A percentile compares a stretch with the other conserved stretches of the same genome.
phyloP scores from a whole-genome alignment of 1,140 invertebrate genomes.

The Macrocentrus cingulum region DNA sequence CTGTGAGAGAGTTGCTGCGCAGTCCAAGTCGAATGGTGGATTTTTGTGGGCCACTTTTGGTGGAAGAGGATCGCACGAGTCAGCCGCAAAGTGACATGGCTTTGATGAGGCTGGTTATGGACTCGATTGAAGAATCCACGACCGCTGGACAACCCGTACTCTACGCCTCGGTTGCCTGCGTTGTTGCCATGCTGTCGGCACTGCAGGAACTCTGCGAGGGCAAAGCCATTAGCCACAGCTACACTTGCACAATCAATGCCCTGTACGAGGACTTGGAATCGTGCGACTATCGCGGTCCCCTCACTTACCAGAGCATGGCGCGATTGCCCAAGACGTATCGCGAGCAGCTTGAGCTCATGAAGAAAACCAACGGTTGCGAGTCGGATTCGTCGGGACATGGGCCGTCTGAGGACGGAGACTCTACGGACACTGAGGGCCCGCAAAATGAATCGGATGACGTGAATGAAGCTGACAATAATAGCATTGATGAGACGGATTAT shows the following conservation, averaged over 20 bases:
- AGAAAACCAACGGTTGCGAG: slow-evolving; percentile 58
- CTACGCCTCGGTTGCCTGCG: slow-evolving; percentile 79
- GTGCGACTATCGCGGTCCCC: slow-evolving; percentile 79
- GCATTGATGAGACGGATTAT: slow-evolving; percentile 52
- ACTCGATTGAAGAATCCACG: slow-evolving; percentile 82
- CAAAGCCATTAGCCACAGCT: slow-evolving; percentile 65
- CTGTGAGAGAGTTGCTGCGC: slow-evolving; percentile 74
- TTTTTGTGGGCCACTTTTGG: slow-evolving; percentile 69
- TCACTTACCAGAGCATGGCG: slow-evolving; percentile 82
- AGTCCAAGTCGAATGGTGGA: slow-evolving; percentile 73
- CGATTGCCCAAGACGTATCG: slow-evolving; percentile 76
- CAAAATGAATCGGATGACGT: slow-evolving; percentile 63
- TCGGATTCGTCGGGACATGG: slow-evolving; percentile 66
- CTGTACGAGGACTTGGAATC: slow-evolving; percentile 74
- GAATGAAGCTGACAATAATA: slow-evolving; percentile 57
- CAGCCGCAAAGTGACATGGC: slow-evolving; percentile 85
- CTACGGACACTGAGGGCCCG: slow-evolving; percentile 70
- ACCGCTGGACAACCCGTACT: slow-evolving; percentile 68
- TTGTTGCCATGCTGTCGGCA: slow-evolving; percentile 79
- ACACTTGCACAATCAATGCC: slow-evolving; percentile 67
- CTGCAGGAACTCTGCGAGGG: slow-evolving; percentile 79
- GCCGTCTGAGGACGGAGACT: slow-evolving; percentile 51
- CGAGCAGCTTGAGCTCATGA: slow-evolving; percentile 60
- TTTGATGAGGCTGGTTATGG: slow-evolving; percentile 87
- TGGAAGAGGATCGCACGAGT: slow-evolving; percentile 72